Evolutionary conservation across 2,888 invertebrate genomes (phyloP), one percentile per base, ranked within the genome.

Genomic region (Chelonus formosanus): DNA sequence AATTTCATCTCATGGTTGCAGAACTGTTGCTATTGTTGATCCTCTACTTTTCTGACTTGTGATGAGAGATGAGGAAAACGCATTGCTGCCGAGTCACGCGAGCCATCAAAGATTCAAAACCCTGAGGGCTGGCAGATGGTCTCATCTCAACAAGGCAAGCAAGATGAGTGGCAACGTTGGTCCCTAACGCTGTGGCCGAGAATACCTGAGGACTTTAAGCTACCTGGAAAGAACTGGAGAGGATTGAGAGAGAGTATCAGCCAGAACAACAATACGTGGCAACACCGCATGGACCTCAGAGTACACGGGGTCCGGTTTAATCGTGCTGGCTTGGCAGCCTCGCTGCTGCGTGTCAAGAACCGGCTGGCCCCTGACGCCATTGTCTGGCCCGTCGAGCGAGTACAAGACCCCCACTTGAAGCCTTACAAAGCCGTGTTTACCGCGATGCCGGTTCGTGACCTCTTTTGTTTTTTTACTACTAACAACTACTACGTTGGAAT

Each of bases 101-200:
- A 82, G 73, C 77, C 80, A 80, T 81, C 80, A 80, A 81, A 79
- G 79, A 83, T 82, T 80, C 81, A 82, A 76, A 78, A 76, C 78
- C 76, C 78, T 72, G 77, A 79, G 83, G 81, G 79, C 80, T 71
- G 76, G 81, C 83, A 83, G 83, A 82, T 83, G 83, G 80, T 80
- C 80, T 75, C 73, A 71, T 71, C 72, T 70, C 52, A 52, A 57
- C 60, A 57, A 61, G 53, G 53, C 55, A 54, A 35, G 67, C 62
- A 64, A 63, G 64, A 55, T 43, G 57, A 58, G 35, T 44, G 65
- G 65, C 65, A 56, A 65, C 67, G 36, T 40, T 65, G 62, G 52
- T 59, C 54, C 63, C 50, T 50, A 47, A 43, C 36, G 36, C 50
- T 36, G 55, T 59, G 45, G 65, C 67, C 68, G 67, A 59, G 69